Evolutionary conservation across 2,797 vertebrate genomes (phyloP).

Genomic region (Sitta carolinensis): DNA sequence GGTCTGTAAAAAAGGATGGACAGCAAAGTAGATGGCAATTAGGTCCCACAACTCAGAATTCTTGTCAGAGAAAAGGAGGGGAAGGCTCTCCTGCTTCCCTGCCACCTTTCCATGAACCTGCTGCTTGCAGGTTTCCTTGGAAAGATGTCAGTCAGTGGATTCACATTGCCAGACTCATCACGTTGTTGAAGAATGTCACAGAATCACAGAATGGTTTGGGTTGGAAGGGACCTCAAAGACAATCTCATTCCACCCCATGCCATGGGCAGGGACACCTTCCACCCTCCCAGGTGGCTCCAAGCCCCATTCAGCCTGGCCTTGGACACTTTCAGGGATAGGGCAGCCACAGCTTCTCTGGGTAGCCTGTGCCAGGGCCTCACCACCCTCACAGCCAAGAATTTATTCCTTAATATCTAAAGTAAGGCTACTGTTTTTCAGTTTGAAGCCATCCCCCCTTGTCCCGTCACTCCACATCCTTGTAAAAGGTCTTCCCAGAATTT

Average conservation of each 20-base stretch:
- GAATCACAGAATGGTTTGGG: background rate
- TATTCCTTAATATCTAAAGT: background rate
- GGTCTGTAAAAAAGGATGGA: background rate
- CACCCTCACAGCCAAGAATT: background rate
- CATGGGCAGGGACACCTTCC: background rate
- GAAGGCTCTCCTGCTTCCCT: background rate
- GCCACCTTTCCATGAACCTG: background rate
- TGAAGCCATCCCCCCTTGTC: background rate
- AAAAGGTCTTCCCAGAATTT: background rate
- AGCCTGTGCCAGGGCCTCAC: fast-evolving
- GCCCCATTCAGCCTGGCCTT: fast-evolving
- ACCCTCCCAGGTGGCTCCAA: background rate
- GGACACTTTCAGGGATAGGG: background rate
- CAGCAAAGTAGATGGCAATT: background rate
- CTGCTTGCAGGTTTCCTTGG: background rate
- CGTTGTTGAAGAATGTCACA: fast-evolving
- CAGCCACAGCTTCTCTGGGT: background rate
- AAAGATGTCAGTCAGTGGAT: background rate
- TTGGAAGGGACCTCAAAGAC: background rate
- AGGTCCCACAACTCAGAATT: background rate
- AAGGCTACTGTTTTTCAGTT: background rate
- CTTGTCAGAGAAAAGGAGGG: background rate
- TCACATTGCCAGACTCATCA: fast-evolving
- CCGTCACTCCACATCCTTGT: background rate
- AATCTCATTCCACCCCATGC: background rate